Conservation (phyloP, 2,888 invertebrate species). For the Synergus japonicus region DNA sequence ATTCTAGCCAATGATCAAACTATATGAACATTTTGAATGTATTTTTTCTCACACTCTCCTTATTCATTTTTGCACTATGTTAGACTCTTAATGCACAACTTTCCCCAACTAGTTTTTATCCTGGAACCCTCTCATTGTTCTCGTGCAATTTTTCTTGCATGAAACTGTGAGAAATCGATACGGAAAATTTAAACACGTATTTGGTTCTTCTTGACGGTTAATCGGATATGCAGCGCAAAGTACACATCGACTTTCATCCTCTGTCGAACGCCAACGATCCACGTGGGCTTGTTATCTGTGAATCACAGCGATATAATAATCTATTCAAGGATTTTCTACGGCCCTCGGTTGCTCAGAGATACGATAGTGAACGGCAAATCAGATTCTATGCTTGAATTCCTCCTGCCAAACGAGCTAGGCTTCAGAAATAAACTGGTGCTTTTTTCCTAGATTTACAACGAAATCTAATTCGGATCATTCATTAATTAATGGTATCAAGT, state of each 20-base stretch:
- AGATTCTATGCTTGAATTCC: background rate
- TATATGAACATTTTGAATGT: background rate
- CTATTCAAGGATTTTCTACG: constrained; percentile 35
- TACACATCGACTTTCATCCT: constrained; percentile 7
- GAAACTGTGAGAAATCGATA: background rate
- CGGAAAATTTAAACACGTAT: background rate
- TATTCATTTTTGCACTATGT: background rate
- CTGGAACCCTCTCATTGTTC: background rate
- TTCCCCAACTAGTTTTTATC: background rate
- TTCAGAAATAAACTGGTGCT: background rate
- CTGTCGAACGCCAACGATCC: background rate
- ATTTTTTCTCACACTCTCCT: background rate
- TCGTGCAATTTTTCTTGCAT: background rate
- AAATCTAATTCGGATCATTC: too few relatives aligned
- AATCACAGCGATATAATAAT: constrained; percentile 32
- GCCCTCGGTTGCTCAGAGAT: background rate
- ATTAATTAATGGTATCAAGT: background rate
- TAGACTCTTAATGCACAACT: background rate
- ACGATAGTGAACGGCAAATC: constrained; percentile 22
- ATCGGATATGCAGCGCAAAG: background rate
- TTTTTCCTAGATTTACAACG: too few relatives aligned
- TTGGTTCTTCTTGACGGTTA: background rate
- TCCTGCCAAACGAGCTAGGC: background rate
- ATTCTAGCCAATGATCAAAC: background rate
- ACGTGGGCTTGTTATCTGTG: constrained; percentile 8